Evolutionary conservation across 92 coral and sea anemone genomes (phyloP), one percentile per base, ranked within the genome.

Genomic region (Metridium senile): DNA sequence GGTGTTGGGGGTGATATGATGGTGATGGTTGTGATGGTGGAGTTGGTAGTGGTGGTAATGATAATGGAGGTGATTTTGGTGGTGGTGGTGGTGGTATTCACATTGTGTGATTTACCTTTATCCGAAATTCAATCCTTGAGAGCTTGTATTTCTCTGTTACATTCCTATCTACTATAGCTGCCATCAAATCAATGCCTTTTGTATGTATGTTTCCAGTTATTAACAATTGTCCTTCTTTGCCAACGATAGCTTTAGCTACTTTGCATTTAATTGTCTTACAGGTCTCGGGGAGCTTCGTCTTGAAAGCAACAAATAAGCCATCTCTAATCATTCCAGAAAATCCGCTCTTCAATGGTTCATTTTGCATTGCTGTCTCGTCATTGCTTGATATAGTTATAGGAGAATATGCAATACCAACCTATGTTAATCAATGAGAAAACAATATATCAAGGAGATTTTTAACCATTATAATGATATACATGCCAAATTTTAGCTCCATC

Each of bases 261-360:
- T 79, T 59, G 68, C 84, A 79, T 7, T 26, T 58, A 1, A 57
- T 26, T 21, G n/a, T 33, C 19, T 57, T 29, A 18, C 84, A 79
- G 0, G 57, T 25, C 23, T 69, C 56, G 19, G 84, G 84, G 8
- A 79, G 70, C 10, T 26, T 57, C 10, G 74, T 54, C 17, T 58
- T 58, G 16, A 49, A 23, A n/a, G 84, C 84, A 1, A 79, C 25
- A 29, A 79, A 70, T 20, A 70, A 54, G 1, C 84, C 84, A 1
- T 68, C 45, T 62, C 56, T 79, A 19, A 79, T 79, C 61, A 27
- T 29, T 18, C 20, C 33, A 1, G 68, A 43, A 26, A 35, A 71
- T 1, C 69, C 84, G 25, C 72, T 51, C 54, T 79, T 79, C 26
- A 79, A 30, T 16, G 84, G 84, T 34, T 79, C 84, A 18, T 62